These are phyloP conservation scores for Hemibagrus guttatus DNA, from an alignment of 2,797 vertebrate species.

Conservation along the genomic window DNA sequence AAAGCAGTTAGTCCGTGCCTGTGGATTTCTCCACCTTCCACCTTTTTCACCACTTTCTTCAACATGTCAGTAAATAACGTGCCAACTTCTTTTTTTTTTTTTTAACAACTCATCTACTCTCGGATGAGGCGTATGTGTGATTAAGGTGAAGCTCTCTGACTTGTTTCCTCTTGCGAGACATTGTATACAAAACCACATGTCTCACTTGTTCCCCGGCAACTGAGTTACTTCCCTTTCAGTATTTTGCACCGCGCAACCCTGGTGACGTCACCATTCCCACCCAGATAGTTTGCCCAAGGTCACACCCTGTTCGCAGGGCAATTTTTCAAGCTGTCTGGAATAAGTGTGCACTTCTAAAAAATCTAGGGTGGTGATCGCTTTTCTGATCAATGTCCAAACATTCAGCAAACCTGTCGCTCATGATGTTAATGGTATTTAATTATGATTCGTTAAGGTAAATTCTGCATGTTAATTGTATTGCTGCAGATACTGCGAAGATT, in stretches of 20 bases:
- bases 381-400: not conserved
- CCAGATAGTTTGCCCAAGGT: not conserved
- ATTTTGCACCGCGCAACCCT: not conserved
- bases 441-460: not conserved
- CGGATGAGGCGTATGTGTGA: not conserved
- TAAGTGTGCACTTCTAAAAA: not conserved
- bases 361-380: not conserved
- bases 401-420: not conserved
- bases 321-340: not conserved
- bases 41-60: not conserved
- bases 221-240: slow-evolving; percentile 45
- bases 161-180: slow-evolving; percentile 20
- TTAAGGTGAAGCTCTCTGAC: not conserved
- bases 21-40: not conserved
- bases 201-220: slow-evolving; percentile 24
- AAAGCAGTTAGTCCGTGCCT: not conserved
- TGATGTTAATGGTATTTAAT: not conserved
- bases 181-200: slow-evolving; percentile 3
- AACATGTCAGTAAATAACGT: not conserved
- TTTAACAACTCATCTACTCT: not conserved
- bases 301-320: not conserved
- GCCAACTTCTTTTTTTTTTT: not conserved
- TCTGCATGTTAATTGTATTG: not conserved
- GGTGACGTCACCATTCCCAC: slow-evolving; percentile 32
- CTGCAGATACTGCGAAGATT: not conserved